These are phyloP conservation scores for Adrianichthys oophorus DNA, from an alignment of 2,797 vertebrate species.

Conservation along the genomic window DNA sequence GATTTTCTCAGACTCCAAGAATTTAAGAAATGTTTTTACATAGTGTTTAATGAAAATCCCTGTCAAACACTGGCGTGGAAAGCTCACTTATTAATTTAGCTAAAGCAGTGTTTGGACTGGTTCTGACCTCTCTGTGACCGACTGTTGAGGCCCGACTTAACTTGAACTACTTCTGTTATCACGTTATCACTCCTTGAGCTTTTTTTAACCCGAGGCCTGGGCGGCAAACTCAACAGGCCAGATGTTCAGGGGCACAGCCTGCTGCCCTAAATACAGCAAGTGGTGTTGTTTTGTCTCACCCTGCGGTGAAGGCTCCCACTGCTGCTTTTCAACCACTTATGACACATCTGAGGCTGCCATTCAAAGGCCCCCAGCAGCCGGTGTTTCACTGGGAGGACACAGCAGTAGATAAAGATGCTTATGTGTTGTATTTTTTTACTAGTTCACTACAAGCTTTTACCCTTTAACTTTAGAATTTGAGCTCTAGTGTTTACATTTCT, in stretches of 20 bases:
- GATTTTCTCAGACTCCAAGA: conserved; percentile 6
- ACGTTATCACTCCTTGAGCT: conserved; percentile 39
- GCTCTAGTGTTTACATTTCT: too few species aligned
- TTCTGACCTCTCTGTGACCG: conserved; percentile 30
- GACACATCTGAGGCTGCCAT: conserved; percentile 53
- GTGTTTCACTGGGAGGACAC: conserved; percentile 53
- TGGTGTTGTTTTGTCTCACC: conserved; percentile 42
- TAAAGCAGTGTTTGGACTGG: conserved; percentile 1
- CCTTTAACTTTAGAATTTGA: too few species aligned
- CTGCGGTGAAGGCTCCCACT: conserved; percentile 56
- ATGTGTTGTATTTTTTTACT: too few species aligned
- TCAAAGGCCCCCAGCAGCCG: conserved; percentile 41
- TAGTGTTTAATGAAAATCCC: not conserved
- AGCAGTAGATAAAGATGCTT: conserved; percentile 13
- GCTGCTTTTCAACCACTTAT: conserved; percentile 73
- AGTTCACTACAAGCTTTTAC: too few species aligned
- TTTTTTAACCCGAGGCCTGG: conserved; percentile 54
- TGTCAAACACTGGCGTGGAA: not conserved
- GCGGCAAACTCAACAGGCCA: conserved; percentile 34
- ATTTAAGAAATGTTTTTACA: conserved; percentile 1
- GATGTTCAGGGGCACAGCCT: conserved; percentile 40
- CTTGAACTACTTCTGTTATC: conserved; percentile 40
- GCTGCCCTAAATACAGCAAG: conserved; percentile 42
- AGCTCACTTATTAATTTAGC: conserved; percentile 11
- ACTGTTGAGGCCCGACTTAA: conserved; percentile 17